Percentiles rank a stretch among this genome's conserved stretches.
Evolutionary conservation across 2,113 vertebrate species (phyloP).

Genomic region (Barnardius zonarius): DNA sequence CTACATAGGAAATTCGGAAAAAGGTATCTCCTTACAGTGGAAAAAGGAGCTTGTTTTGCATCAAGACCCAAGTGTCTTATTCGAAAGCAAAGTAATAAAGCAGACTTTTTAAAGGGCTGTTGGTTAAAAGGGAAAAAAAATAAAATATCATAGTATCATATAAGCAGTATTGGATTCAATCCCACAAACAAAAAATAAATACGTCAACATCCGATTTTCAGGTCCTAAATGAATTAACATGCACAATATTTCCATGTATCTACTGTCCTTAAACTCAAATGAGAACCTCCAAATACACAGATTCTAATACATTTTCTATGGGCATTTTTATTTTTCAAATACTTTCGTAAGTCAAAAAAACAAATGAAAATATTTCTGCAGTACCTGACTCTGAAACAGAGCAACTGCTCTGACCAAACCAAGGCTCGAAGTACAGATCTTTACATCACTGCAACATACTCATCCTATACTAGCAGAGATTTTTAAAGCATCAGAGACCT

Average conservation of each 20-base stretch:
- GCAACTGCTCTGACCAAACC: not conserved
- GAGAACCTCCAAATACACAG: not conserved
- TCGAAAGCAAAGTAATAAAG: not conserved
- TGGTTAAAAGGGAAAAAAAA: not conserved
- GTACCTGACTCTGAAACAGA: not conserved
- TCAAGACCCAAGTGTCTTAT: not conserved
- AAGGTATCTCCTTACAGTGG: not conserved
- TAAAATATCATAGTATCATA: not conserved
- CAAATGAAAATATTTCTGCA: not conserved
- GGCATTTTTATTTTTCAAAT: not conserved
- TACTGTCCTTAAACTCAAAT: not conserved
- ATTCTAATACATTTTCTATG: not conserved
- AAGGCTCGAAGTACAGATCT: not conserved
- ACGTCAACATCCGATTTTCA: not conserved
- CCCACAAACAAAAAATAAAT: not conserved
- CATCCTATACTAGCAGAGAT: not conserved
- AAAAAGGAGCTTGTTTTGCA: not conserved
- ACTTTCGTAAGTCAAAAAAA: not conserved
- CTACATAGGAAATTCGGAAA: not conserved
- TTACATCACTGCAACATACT: not conserved
- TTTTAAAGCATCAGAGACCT: not conserved
- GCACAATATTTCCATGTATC: not conserved
- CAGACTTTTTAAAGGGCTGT: not conserved
- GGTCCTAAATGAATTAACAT: not conserved
- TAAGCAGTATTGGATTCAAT: not conserved